A percentile compares a stretch with the other conserved stretches of the same genome.
phyloP scores from a whole-genome alignment of 2,888 invertebrate genomes.

The Nymphalis polychloros region DNA sequence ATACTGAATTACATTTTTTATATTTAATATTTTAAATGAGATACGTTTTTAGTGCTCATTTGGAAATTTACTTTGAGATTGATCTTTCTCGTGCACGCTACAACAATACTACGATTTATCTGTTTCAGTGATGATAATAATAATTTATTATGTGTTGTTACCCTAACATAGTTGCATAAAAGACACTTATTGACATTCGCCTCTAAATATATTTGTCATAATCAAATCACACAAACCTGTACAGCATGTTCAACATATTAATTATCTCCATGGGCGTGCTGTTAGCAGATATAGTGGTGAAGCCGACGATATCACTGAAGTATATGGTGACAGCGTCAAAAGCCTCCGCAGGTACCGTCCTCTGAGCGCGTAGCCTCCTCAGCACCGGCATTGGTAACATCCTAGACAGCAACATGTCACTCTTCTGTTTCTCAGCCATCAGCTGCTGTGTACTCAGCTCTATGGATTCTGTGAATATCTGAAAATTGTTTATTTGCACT shows the following conservation, averaged over 20 bases:
- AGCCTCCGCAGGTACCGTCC: slow-evolving; percentile 83
- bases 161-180: too few species aligned
- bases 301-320: slow-evolving; percentile 87
- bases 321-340: slow-evolving; percentile 86
- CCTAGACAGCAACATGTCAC: slow-evolving; percentile 79
- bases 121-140: too few species aligned
- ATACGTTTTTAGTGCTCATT: too few species aligned
- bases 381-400: slow-evolving; percentile 83
- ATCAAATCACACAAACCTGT: slow-evolving; percentile 65
- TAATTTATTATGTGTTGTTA: too few species aligned
- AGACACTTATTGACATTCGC: too few species aligned
- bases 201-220: too few species aligned
- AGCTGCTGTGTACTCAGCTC: slow-evolving; percentile 75
- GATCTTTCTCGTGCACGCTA: too few species aligned
- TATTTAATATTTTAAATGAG: too few species aligned
- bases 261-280: slow-evolving; percentile 85
- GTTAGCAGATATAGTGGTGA: slow-evolving; percentile 83
- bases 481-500: slow-evolving; percentile 42
- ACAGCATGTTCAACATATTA: slow-evolving; percentile 87
- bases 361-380: slow-evolving; percentile 75
- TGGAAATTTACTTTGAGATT: too few species aligned
- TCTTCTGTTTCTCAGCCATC: slow-evolving; percentile 80
- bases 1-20: too few species aligned
- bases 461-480: slow-evolving; percentile 76
- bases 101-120: too few species aligned